phyloP scores from a whole-genome alignment of 1,140 invertebrate species.

The Penaeus japonicus region DNA sequence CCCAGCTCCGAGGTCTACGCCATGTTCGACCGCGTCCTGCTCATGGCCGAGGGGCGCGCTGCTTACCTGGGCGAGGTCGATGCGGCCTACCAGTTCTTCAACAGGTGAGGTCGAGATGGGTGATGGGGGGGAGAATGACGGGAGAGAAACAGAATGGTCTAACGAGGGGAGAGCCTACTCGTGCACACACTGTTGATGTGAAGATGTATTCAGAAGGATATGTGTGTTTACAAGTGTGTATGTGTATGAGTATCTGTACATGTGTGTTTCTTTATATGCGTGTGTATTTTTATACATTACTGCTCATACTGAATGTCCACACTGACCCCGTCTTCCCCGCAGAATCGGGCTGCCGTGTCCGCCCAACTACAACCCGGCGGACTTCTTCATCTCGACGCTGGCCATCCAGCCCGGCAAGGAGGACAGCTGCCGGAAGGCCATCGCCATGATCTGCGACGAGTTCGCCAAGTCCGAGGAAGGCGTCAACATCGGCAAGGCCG shows the following conservation, averaged over 20 bases:
- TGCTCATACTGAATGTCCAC: not conserved
- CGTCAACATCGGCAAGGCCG: constrained; percentile 57
- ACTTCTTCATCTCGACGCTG: constrained; percentile 91
- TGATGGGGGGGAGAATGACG: not conserved
- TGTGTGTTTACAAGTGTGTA: not conserved
- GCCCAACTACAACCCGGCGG: constrained; percentile 91
- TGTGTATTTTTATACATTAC: not conserved
- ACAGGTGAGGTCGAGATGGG: constrained; percentile 70
- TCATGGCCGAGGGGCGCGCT: constrained; percentile 91
- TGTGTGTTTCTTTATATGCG: not conserved
- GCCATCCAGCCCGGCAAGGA: constrained; percentile 86
- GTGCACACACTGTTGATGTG: not conserved
- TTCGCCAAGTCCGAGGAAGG: constrained; percentile 75
- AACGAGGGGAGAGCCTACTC: no score
- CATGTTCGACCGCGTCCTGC: constrained; percentile 88
- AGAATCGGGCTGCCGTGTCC: constrained; percentile 67
- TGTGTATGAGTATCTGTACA: constrained; percentile 12
- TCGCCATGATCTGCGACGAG: constrained; percentile 80
- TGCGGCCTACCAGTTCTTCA: constrained; percentile 84
- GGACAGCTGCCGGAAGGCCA: constrained; percentile 66
- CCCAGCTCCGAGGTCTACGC: constrained; percentile 92
- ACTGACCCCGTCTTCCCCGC: constrained; percentile 4
- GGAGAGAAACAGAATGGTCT: no score
- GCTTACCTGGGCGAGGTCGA: constrained; percentile 86
- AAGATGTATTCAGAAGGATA: not conserved